Percentiles rank a stretch among this genome's conserved stretches.
Evolutionary conservation across 2,888 invertebrate species (phyloP).

Genomic region (Drosophila setosimentum): DNA sequence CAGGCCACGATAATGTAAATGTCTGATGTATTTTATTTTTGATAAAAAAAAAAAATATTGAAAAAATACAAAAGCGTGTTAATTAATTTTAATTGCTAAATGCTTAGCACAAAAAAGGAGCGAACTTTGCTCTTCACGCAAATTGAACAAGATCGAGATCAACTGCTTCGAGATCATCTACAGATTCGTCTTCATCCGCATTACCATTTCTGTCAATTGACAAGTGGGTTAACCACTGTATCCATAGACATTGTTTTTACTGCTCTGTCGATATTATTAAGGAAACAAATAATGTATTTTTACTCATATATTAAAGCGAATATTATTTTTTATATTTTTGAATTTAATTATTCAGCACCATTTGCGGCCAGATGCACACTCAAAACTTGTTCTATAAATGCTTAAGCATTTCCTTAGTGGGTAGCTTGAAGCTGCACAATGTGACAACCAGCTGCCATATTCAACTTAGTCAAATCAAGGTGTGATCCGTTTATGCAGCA

Average conservation of each 20-base stretch:
- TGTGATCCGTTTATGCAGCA: constrained; percentile 8
- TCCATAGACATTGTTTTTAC: constrained; percentile 50
- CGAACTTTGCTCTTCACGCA: constrained; percentile 22
- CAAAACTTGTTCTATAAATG: constrained; percentile 41
- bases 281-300: constrained; percentile 58
- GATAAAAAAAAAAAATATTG: constrained; percentile 1
- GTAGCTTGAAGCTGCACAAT: constrained; percentile 41
- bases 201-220: constrained; percentile 48
- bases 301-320: constrained; percentile 49
- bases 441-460: constrained; percentile 23
- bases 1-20: constrained; percentile 2
- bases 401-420: constrained; percentile 58
- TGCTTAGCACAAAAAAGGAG: constrained; percentile 60
- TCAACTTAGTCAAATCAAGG: constrained; percentile 30
- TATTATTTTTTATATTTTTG: constrained; percentile 44
- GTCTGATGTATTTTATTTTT: constrained; percentile 14
- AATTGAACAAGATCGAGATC: background rate
- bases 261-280: constrained; percentile 12
- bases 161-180: constrained; percentile 49
- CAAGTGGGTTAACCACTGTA: constrained; percentile 71
- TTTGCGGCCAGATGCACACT: constrained; percentile 40
- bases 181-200: constrained; percentile 42
- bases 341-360: constrained; percentile 60
- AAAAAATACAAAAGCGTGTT: constrained; percentile 12
- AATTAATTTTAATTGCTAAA: constrained; percentile 55